Conservation (phyloP, 2,888 invertebrate species). For the Crepidodera aurea region DNA sequence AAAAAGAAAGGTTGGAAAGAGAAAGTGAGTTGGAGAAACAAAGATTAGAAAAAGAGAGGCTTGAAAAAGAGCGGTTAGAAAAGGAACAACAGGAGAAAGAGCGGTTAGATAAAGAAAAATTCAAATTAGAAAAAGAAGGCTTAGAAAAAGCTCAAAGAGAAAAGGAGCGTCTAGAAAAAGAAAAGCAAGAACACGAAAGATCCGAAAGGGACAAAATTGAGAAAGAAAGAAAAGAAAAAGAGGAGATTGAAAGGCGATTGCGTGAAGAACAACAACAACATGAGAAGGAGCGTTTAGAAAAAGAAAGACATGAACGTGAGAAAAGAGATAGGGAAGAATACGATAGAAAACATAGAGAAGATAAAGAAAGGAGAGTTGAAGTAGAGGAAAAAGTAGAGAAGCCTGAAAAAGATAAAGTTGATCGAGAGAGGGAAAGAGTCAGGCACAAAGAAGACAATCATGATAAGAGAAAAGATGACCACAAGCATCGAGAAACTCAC, state of each 20-base stretch:
- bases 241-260: constrained; percentile 55
- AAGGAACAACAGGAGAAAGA: constrained; percentile 58
- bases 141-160: constrained; percentile 58
- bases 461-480: constrained; percentile 63
- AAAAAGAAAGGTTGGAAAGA: constrained; percentile 56
- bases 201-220: constrained; percentile 51
- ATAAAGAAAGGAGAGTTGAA: constrained; percentile 52
- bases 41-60: constrained; percentile 58
- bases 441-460: constrained; percentile 59
- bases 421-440: constrained; percentile 55
- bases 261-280: constrained; percentile 46
- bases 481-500: constrained; percentile 65
- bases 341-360: constrained; percentile 51
- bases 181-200: constrained; percentile 59
- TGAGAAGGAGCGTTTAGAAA: constrained; percentile 48
- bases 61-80: constrained; percentile 59
- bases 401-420: constrained; percentile 54
- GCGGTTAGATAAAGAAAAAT: constrained; percentile 58
- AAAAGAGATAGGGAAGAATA: constrained; percentile 44
- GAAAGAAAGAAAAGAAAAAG: constrained; percentile 39
- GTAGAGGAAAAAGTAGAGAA: constrained; percentile 50
- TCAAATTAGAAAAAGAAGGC: constrained; percentile 58
- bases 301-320: constrained; percentile 33
- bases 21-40: constrained; percentile 52
- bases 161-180: constrained; percentile 59